Evolutionary conservation across 2,888 invertebrate species (phyloP).

Genomic region (Cyclophora punctaria): DNA sequence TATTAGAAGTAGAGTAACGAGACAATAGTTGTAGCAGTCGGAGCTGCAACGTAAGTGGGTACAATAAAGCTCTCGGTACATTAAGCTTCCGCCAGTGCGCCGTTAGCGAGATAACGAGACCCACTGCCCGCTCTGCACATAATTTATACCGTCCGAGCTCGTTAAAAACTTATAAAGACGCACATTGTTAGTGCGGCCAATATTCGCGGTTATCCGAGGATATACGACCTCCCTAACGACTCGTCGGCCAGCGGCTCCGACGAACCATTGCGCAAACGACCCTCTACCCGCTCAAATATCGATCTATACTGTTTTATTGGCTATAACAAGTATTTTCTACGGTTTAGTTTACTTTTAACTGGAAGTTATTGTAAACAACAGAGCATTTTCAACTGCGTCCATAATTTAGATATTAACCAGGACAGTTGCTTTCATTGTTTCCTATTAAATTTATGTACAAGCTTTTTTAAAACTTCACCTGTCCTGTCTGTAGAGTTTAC

Average conservation of each 20-base stretch:
- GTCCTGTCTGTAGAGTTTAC: too few species aligned
- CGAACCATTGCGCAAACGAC: constrained; percentile 47
- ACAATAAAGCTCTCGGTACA: constrained; percentile 73
- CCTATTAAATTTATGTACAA: too few species aligned
- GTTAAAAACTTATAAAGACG: constrained; percentile 76
- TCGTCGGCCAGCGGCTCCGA: constrained; percentile 31
- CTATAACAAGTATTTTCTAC: background rate
- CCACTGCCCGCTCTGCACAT: constrained; percentile 69
- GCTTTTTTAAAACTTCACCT: too few species aligned
- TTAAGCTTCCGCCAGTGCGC: constrained; percentile 72
- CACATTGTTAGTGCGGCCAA: constrained; percentile 74
- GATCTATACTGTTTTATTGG: constrained; percentile 21
- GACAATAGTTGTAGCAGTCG: constrained; percentile 29
- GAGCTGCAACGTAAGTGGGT: constrained; percentile 58
- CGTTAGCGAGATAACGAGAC: constrained; percentile 74
- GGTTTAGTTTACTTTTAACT: too few species aligned
- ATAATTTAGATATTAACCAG: too few species aligned
- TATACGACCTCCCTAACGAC: constrained; percentile 66
- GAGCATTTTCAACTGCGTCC: too few species aligned
- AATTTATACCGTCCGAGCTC: constrained; percentile 74
- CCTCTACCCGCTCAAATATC: constrained; percentile 28
- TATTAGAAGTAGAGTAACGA: constrained; percentile 24
- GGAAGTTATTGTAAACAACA: too few species aligned
- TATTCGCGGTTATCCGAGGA: constrained; percentile 65
- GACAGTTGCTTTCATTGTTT: too few species aligned